Percentiles rank a stretch among this genome's conserved stretches.
Evolutionary conservation across 30 jellyfish, hydroid and myxozoan species (phyloP).

Genomic region (Pseudorhiza aurosa): DNA sequence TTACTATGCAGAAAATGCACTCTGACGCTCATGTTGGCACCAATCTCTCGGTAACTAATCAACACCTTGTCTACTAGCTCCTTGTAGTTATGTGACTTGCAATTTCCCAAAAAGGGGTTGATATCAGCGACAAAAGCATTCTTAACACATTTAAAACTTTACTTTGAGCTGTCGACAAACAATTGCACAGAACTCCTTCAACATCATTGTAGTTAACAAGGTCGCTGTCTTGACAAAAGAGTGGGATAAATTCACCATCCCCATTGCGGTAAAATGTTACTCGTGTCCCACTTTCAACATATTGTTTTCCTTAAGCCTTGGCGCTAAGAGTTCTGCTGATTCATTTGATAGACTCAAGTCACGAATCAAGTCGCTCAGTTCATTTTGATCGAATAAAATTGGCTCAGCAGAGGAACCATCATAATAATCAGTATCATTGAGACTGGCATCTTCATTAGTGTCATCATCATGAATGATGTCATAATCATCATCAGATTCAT

Average conservation of each 20-base stretch:
- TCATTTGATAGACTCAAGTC: slow-evolving; percentile 26
- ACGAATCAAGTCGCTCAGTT: slow-evolving; percentile 29
- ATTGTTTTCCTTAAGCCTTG: slow-evolving; percentile 32
- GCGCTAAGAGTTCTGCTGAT: slow-evolving; percentile 31
- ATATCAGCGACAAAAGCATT: background rate
- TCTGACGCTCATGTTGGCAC: no score
- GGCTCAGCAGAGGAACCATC: slow-evolving; percentile 18
- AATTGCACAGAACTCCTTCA: slow-evolving; percentile 45
- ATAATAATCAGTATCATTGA: slow-evolving; percentile 29
- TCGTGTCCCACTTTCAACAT: slow-evolving; percentile 13
- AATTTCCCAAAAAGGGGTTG: no score
- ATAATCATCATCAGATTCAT: background rate
- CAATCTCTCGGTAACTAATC: no score
- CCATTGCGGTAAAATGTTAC: slow-evolving; percentile 35
- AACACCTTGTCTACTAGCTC: no score
- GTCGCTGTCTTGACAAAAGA: background rate
- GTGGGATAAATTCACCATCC: slow-evolving; percentile 35
- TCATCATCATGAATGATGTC: background rate
- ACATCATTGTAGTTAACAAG: slow-evolving; percentile 34
- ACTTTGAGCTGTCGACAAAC: slow-evolving; percentile 57
- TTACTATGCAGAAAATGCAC: no score
- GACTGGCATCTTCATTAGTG: background rate
- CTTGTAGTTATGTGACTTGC: no score
- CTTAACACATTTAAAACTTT: slow-evolving; percentile 16
- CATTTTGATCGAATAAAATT: slow-evolving; percentile 26